Conservation (phyloP, 23 tunicate species). For the Oikopleura dioica region DNA sequence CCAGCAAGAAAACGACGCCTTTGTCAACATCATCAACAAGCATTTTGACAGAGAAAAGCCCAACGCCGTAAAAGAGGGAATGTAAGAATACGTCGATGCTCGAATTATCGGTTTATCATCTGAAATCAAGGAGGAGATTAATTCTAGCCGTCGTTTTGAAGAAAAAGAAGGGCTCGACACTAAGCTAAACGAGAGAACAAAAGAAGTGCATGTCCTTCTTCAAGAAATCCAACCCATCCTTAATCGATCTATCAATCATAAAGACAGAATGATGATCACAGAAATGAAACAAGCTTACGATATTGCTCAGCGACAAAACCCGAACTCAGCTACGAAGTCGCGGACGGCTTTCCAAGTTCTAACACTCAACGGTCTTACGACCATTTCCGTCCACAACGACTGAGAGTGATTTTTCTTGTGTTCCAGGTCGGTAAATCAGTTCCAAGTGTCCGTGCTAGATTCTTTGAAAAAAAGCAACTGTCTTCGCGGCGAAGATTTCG, state of each 20-base stretch:
- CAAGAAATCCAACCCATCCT: no score
- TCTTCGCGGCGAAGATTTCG: background rate
- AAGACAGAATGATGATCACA: background rate
- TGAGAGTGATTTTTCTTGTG: background rate
- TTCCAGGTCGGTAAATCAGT: background rate
- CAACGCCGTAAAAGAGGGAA: background rate
- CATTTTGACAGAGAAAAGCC: constrained; percentile 1
- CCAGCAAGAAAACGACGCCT: background rate
- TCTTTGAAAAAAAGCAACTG: background rate
- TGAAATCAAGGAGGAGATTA: no score
- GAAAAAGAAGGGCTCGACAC: background rate
- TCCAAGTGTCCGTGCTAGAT: background rate
- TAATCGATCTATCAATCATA: no score
- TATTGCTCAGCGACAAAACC: background rate
- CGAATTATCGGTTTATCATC: background rate
- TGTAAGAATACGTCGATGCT: background rate
- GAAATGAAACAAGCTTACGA: background rate
- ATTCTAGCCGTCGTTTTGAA: background rate
- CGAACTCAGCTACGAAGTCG: no score
- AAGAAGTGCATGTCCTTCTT: background rate
- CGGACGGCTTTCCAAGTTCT: background rate
- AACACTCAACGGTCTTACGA: background rate
- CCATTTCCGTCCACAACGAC: background rate
- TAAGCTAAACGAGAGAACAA: background rate
- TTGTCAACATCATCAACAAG: background rate